Evolutionary conservation across 2,113 vertebrate genomes (phyloP).

Genomic region (Oreochromis tanganicae): DNA sequence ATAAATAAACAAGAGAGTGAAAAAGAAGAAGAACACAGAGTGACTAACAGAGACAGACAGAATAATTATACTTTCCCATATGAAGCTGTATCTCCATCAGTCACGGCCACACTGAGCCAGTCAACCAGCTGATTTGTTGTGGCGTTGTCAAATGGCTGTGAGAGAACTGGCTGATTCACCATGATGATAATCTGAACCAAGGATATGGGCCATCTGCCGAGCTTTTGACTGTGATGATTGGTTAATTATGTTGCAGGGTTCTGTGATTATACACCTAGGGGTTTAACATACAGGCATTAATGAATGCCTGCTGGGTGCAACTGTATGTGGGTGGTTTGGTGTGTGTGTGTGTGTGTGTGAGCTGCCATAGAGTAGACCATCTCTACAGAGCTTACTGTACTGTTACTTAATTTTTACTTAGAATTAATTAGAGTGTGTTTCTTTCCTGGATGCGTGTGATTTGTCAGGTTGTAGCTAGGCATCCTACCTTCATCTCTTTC

Average conservation of each 20-base stretch:
- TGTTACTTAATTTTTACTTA: not conserved
- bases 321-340: not conserved
- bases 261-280: constrained; percentile 49
- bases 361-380: not conserved
- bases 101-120: constrained; percentile 36
- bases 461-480: not conserved
- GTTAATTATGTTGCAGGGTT: constrained; percentile 52
- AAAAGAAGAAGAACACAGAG: not conserved
- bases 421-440: not conserved
- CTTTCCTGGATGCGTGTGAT: not conserved
- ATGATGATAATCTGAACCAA: constrained; percentile 22
- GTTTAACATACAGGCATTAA: constrained; percentile 32
- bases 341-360: not conserved
- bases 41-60: constrained; percentile 40
- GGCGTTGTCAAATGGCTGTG: constrained; percentile 18
- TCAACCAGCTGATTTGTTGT: constrained; percentile 34
- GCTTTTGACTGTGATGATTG: constrained; percentile 39
- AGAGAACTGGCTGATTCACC: constrained; percentile 24
- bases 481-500: not conserved
- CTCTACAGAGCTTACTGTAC: not conserved
- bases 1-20: not conserved
- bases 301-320: constrained; percentile 17
- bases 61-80: constrained; percentile 43
- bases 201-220: constrained; percentile 13
- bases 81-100: constrained; percentile 33